Percentiles rank a stretch among this genome's conserved stretches.
Conservation (phyloP, 2,113 vertebrate genomes). For the Leucopsar rothschildi region DNA sequence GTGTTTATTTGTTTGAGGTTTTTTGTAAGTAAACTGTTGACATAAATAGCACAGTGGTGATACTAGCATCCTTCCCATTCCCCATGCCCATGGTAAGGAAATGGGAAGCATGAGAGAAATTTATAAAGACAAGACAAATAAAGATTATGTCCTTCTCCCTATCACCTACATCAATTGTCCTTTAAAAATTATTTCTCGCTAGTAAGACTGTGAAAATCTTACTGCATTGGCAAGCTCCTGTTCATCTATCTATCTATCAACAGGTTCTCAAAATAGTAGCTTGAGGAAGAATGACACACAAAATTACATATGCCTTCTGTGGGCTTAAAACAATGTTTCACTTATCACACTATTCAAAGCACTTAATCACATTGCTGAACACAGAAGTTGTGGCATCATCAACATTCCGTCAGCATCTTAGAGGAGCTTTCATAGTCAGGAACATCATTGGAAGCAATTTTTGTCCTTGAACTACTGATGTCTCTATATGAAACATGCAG, state of each 20-base stretch:
- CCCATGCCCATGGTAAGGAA: background rate
- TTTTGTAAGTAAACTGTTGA: background rate
- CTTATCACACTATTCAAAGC: background rate
- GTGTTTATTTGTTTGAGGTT: background rate
- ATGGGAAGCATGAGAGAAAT: background rate
- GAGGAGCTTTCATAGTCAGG: background rate
- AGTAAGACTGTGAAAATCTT: background rate
- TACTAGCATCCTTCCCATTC: background rate
- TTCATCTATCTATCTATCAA: background rate
- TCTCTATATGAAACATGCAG: fast-evolving
- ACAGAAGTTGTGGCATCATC: background rate
- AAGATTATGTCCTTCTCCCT: background rate
- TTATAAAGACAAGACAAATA: background rate
- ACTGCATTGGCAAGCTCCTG: background rate
- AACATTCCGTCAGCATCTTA: background rate
- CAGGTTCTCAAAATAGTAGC: background rate
- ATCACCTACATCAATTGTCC: fast-evolving
- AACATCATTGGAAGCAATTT: background rate
- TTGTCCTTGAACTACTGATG: background rate
- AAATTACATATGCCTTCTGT: background rate
- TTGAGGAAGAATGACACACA: background rate
- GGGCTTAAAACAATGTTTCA: background rate
- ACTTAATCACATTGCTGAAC: background rate
- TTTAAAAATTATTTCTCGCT: background rate
- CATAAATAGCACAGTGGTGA: background rate